These are phyloP conservation scores for Ctena decussata DNA, from an alignment of 2,888 invertebrate species.

Conservation along the genomic window DNA sequence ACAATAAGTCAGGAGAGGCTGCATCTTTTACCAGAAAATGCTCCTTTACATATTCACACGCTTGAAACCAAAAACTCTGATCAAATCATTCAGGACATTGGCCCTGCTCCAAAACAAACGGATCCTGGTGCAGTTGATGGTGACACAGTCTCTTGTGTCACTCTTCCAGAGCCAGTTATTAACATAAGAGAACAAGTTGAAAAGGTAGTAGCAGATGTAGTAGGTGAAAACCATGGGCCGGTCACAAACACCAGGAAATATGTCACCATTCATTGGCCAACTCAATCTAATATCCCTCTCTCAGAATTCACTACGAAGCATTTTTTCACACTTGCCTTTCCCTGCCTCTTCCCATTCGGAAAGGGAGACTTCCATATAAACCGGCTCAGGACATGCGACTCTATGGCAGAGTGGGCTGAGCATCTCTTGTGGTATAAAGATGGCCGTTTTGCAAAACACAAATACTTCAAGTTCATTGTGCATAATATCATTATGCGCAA, in stretches of 20 bases:
- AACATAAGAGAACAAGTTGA: slow-evolving; percentile 14
- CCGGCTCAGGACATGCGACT: slow-evolving; percentile 13
- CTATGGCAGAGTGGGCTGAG: slow-evolving; percentile 22
- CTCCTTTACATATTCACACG: slow-evolving; percentile 8
- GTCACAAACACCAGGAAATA: neutral
- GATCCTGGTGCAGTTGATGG: slow-evolving; percentile 35
- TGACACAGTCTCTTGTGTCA: slow-evolving; percentile 26
- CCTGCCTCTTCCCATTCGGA: slow-evolving; percentile 31
- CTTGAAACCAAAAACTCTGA: neutral
- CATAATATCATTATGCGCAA: slow-evolving; percentile 67
- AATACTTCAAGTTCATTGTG: slow-evolving; percentile 22
- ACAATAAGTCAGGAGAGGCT: slow-evolving; percentile 40
- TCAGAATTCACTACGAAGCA: slow-evolving; percentile 43
- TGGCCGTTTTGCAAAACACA: slow-evolving; percentile 7
- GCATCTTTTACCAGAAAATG: slow-evolving; percentile 31
- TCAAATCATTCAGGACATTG: slow-evolving; percentile 13
- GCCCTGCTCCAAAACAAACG: slow-evolving; percentile 43
- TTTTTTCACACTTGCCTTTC: slow-evolving; percentile 44
- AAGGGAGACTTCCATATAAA: slow-evolving; percentile 36
- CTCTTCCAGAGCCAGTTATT: slow-evolving; percentile 12
- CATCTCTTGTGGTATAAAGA: neutral
- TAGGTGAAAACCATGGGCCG: neutral
- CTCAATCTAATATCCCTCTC: slow-evolving; percentile 27
- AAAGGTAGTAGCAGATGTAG: slow-evolving; percentile 5
- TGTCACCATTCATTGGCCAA: slow-evolving; percentile 52